phyloP scores from a whole-genome alignment of 2,113 vertebrate species.

The Mionectes macconnelli region DNA sequence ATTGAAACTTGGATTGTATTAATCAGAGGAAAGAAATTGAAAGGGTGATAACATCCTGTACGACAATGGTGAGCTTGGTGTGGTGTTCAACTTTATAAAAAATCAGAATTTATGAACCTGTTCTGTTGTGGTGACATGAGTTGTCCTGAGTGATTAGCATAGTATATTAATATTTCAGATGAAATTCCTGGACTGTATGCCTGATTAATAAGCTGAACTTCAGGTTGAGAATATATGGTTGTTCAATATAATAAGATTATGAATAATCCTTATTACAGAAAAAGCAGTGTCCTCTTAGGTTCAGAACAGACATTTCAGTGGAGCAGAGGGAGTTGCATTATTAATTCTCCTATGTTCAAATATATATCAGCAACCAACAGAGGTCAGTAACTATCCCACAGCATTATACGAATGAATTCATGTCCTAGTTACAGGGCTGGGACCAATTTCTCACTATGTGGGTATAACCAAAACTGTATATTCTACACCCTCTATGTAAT shows the following conservation, averaged over 20 bases:
- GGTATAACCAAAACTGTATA: too few species aligned
- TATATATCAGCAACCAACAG: not conserved
- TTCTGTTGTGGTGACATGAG: not conserved
- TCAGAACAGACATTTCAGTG: not conserved
- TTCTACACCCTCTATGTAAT: too few species aligned
- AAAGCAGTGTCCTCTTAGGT: not conserved
- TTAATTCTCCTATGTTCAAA: not conserved
- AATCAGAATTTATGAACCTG: not conserved
- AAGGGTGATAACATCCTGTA: not conserved
- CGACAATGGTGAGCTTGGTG: not conserved
- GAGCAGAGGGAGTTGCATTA: not conserved
- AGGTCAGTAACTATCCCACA: not conserved
- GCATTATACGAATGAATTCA: not conserved
- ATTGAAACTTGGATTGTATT: not conserved
- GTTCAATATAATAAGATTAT: not conserved
- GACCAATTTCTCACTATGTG: too few species aligned
- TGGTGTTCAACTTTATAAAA: not conserved
- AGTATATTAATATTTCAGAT: slow-evolving; percentile 1
- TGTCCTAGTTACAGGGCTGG: too few species aligned
- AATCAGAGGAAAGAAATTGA: not conserved
- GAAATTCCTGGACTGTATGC: not conserved
- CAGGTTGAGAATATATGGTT: not conserved
- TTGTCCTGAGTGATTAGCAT: not conserved
- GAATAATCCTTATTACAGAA: not conserved
- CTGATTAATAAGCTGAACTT: not conserved